These are phyloP conservation scores for Callipepla californica DNA, from an alignment of 2,113 vertebrate genomes.

Conservation along the genomic window DNA sequence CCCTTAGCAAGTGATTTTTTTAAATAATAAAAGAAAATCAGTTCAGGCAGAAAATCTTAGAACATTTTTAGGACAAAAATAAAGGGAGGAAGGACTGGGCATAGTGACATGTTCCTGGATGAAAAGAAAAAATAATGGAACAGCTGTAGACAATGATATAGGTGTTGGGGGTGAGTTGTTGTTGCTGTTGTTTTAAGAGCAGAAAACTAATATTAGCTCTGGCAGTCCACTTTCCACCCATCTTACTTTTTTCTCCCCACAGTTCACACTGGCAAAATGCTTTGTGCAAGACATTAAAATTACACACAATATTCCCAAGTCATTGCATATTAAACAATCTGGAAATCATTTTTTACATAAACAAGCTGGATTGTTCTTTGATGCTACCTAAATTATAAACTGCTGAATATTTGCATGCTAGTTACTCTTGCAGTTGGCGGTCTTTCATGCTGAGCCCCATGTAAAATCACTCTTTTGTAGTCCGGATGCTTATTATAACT, in stretches of 20 bases:
- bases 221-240: background rate
- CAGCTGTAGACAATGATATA: background rate
- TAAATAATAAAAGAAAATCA: background rate
- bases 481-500: background rate
- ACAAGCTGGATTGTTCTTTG: background rate
- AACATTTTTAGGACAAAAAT: background rate
- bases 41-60: background rate
- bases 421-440: background rate
- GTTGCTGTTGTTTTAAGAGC: background rate
- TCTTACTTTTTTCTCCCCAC: background rate
- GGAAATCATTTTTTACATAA: background rate
- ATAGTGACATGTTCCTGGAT: background rate
- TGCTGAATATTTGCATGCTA: background rate
- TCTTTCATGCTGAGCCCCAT: background rate
- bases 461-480: background rate
- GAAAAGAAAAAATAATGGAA: background rate
- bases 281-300: background rate
- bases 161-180: background rate
- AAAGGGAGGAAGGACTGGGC: background rate
- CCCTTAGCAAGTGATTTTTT: background rate
- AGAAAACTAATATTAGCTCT: background rate
- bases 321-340: background rate
- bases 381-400: constrained; percentile 35
- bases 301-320: background rate
- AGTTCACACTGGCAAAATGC: background rate